Evolutionary conservation across 2,113 vertebrate species (phyloP).

Genomic region (Lipophrys pholis): DNA sequence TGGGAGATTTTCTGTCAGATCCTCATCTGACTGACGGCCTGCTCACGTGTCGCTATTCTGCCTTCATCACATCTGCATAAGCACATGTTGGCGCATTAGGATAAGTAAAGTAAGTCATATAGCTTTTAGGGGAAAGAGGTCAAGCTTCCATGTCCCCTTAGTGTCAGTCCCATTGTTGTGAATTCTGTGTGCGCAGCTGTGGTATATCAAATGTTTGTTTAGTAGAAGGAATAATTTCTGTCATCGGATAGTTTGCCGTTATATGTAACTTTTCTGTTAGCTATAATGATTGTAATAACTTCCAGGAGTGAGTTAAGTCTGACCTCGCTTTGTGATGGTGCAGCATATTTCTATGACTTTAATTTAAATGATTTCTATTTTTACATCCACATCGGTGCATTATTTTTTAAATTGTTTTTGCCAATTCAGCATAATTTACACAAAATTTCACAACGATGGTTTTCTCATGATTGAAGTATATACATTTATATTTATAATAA

Average conservation of each 20-base stretch:
- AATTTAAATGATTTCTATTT: conserved; percentile 51
- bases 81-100: conserved; percentile 35
- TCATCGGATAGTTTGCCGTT: conserved; percentile 1
- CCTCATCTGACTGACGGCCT: conserved; percentile 52
- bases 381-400: neutral
- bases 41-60: conserved; percentile 19
- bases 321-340: conserved; percentile 7
- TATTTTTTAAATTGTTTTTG: neutral
- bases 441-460: neutral
- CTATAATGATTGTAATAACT: neutral
- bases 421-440: conserved; percentile 8
- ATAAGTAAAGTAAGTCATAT: conserved; percentile 25
- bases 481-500: too few relatives aligned
- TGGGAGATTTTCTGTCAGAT: conserved; percentile 50
- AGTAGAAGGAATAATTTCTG: too few relatives aligned
- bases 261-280: conserved; percentile 38
- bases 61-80: conserved; percentile 48
- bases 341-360: conserved; percentile 46
- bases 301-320: too few relatives aligned
- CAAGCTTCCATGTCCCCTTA: conserved; percentile 14
- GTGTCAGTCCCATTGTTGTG: neutral
- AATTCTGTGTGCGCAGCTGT: too few relatives aligned
- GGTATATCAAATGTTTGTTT: too few relatives aligned
- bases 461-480: neutral
- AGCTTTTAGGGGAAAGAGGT: conserved; percentile 27